Base-by-base conservation (phyloP, 1,140 invertebrate genomes). In the Melitaea cinxia region DNA sequence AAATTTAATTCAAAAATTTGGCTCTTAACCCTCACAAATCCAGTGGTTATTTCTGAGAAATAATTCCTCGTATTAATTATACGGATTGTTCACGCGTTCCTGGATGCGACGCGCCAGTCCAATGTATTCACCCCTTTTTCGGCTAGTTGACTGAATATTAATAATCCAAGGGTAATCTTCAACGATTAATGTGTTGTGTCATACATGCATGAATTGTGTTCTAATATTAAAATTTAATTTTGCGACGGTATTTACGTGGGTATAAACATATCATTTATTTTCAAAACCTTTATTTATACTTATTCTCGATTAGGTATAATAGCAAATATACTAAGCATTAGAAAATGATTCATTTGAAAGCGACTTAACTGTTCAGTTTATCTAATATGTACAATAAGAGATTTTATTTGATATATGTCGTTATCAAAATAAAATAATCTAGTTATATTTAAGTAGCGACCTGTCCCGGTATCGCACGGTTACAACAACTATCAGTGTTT, bases 41-140 rank as follows among this genome's bases (percentile, higher is more conserved):
- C 64, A 17, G 28, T 60, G 67, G 64, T 63, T 70, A 65, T 61
- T 59, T 63, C 65, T 68, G 53, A 56, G 62, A 72, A 67, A 67
- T 75, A 73, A 69, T 70, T 67, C 68, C 52, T 55, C 65, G 61
- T 80, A 80, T 80, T 80, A 78, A 82, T 78, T 82, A 82, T 70
- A 62, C 53, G 67, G 71, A 76, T 78, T 74, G 70, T 77, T 77
- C 72, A 80, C 75, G 77, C 72, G 68, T 72, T 72, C 62, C 77
- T 81, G 74, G 39, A 60, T 61, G 50, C 67, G 75, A 73, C 77
- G 72, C 72, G 75, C 64, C 69, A 68, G 62, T 61, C 59, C 67
- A 74, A 78, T 75, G 53, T 80, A 81, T 78, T 80, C 78, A 80
- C 76, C 78, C 78, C 74, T 77, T 79, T 52, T 58, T 66, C 73